A percentile compares a stretch with the other conserved stretches of the same genome.
phyloP scores from a whole-genome alignment of 2,888 invertebrate species.

The Chymomyza amoena region DNA sequence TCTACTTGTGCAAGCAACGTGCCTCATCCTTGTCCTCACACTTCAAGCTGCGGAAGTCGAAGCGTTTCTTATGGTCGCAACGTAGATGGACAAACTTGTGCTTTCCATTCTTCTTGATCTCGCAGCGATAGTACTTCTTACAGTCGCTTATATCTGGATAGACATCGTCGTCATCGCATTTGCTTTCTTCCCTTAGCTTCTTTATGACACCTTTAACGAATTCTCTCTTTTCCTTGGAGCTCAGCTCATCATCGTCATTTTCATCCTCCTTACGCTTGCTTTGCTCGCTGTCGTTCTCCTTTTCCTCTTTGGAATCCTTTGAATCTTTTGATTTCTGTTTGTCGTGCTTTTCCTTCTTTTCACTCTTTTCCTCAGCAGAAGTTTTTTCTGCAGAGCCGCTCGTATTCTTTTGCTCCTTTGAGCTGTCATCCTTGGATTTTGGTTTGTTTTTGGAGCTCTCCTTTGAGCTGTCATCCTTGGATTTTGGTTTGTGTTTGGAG shows the following conservation, averaged over 20 bases:
- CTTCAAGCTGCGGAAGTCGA: slow-evolving; percentile 51
- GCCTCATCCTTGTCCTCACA: slow-evolving; percentile 60
- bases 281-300: slow-evolving; percentile 32
- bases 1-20: slow-evolving; percentile 49
- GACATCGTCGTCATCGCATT: slow-evolving; percentile 65
- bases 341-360: slow-evolving; percentile 6
- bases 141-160: slow-evolving; percentile 68
- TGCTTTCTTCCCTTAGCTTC: slow-evolving; percentile 52
- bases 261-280: slow-evolving; percentile 39
- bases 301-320: slow-evolving; percentile 36
- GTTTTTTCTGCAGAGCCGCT: not conserved
- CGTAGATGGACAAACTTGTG: slow-evolving; percentile 61
- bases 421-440: too few species aligned
- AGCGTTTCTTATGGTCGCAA: slow-evolving; percentile 61
- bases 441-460: too few species aligned
- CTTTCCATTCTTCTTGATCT: slow-evolving; percentile 58
- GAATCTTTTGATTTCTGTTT: slow-evolving; percentile 8
- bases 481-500: too few species aligned
- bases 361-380: slow-evolving; percentile 25
- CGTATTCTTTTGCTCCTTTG: slow-evolving; percentile 29
- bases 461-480: too few species aligned
- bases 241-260: slow-evolving; percentile 13
- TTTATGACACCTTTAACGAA: slow-evolving; percentile 60
- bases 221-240: slow-evolving; percentile 55
- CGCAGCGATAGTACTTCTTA: slow-evolving; percentile 68